Conservation (phyloP, 37 sponge, comb jelly and placozoan species). For the Lycopodina hypogea region DNA sequence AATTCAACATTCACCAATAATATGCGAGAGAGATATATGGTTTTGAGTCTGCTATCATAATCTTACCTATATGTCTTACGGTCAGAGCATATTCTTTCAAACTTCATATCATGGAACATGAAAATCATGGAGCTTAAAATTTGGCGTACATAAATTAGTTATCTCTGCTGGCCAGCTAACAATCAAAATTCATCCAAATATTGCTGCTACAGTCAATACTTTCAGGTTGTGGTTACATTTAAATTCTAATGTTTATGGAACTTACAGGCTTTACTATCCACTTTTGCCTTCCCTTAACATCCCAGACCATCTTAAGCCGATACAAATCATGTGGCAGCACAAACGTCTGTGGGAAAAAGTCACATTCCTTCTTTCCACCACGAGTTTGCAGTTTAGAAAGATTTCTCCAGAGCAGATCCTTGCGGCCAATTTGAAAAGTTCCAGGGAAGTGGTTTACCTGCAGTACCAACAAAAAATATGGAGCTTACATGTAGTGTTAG, state of each 20-base stretch:
- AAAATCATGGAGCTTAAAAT: no score
- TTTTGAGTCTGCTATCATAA: no score
- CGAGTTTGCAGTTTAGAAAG: slow-evolving; percentile 62
- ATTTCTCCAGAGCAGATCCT: slow-evolving; percentile 92
- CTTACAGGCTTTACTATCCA: slow-evolving; percentile 96
- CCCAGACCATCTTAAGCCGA: slow-evolving; percentile 78
- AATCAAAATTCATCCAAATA: no score
- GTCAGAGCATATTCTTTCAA: no score
- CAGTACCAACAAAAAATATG: not conserved
- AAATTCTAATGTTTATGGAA: not conserved
- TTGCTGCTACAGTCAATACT: not conserved
- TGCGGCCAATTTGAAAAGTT: slow-evolving; percentile 90
- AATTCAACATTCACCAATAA: no score
- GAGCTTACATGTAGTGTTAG: not conserved
- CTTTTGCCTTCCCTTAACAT: slow-evolving; percentile 72
- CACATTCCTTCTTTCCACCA: slow-evolving; percentile 71
- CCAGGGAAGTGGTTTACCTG: slow-evolving; percentile 96
- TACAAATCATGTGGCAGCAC: slow-evolving; percentile 80
- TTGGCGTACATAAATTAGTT: no score
- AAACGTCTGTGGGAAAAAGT: slow-evolving; percentile 92
- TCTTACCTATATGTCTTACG: no score
- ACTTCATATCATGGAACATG: no score
- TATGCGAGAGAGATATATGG: no score
- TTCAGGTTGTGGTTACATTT: no score
- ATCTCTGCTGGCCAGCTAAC: no score